Evolutionary conservation across 2,113 vertebrate species (phyloP), one percentile per base, ranked within the genome.

Genomic region (Salvelinus alpinus): DNA sequence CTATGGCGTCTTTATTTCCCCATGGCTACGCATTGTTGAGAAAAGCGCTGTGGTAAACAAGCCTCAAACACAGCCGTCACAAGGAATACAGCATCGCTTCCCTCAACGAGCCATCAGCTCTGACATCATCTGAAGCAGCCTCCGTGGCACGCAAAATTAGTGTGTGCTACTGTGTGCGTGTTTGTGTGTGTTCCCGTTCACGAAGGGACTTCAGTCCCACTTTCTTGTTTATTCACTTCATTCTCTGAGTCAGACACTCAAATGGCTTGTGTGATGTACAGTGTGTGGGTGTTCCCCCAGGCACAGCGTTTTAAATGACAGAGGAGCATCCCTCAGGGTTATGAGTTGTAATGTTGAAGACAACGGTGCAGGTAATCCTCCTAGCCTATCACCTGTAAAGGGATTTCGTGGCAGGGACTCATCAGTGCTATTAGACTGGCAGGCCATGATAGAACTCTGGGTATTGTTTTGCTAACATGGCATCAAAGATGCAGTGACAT

Each of bases 251-350:
- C 51, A 54, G 59, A 62, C 8, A n/a, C 59, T 62, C 59, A 22
- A 54, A 22, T 22, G n/a, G 59, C 44, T 48, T 75, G 2, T 4
- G 60, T 71, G 80, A 80, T 79, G 68, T 72, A 82, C 76, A 9
- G 24, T 44, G 73, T 64, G n/a, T 38, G 74, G 84, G 82, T 82
- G 79, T 82, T 76, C 27, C 80, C 64, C 3, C 1, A 77, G 64
- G 70, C 73, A 3, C 72, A 4, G 51, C 14, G 1, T 54, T 54
- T 2, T 77, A 75, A 66, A 62, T 66, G 65, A 79, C 67, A 22
- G 75, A 71, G 71, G 64, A 18, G 51, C 16, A 18, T 54, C 51
- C 51, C 51, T 54, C 13, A 1, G 51, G 64, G 64, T 27, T n/a
- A 27, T 14, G 22, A 65, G 64, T 66, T 29, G 25, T 29, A 29